A percentile compares a stretch with the other conserved stretches of the same genome.
Conservation (phyloP, 2,797 vertebrate species). For the Selene dorsalis region DNA sequence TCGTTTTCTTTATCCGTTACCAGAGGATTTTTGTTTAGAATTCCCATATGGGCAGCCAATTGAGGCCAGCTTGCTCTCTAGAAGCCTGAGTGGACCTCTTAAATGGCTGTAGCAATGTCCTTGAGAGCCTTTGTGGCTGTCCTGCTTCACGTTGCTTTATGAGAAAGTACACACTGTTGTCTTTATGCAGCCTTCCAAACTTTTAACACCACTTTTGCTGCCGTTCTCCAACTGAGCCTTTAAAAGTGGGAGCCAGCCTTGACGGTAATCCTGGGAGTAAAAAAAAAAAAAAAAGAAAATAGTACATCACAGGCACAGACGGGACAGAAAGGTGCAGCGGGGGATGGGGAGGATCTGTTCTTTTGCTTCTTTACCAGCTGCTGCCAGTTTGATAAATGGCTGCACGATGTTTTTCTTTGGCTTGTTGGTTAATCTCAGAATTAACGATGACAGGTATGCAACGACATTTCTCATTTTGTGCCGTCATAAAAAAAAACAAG, state of each 20-base stretch:
- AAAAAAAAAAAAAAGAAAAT: not conserved
- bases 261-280: constrained; percentile 53
- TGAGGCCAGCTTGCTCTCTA: constrained; percentile 5
- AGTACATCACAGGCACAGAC: constrained; percentile 40
- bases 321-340: constrained; percentile 26
- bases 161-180: constrained; percentile 54
- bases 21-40: constrained; percentile 20
- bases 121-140: constrained; percentile 52
- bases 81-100: constrained; percentile 28
- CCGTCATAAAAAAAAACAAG: not conserved
- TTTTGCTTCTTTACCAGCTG: constrained; percentile 30
- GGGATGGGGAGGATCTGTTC: constrained; percentile 9
- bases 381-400: constrained; percentile 34
- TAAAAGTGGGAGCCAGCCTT: constrained; percentile 55
- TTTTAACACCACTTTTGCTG: constrained; percentile 66
- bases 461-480: not conserved
- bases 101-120: constrained; percentile 35
- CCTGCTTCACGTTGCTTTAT: constrained; percentile 69
- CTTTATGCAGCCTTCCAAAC: constrained; percentile 62
- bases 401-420: constrained; percentile 15
- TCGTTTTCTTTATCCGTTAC: not conserved
- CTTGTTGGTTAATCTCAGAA: constrained; percentile 7
- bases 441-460: not conserved
- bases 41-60: constrained; percentile 5
- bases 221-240: constrained; percentile 61